Conservation (phyloP, 2,888 invertebrate species). For the Hirtodrosophila histrioides region DNA sequence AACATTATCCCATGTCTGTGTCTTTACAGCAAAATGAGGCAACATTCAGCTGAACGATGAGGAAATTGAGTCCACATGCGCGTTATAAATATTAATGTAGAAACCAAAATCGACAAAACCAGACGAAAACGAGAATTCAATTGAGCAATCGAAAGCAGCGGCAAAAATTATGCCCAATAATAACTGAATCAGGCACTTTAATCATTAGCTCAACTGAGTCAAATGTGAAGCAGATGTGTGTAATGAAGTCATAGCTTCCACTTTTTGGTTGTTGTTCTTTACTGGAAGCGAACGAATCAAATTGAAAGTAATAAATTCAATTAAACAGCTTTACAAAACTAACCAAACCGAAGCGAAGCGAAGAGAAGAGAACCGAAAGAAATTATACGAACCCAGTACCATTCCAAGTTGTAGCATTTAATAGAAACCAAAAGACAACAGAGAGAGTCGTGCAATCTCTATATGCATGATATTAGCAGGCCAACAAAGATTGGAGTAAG, state of each 20-base stretch:
- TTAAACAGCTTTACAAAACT: conserved; percentile 31
- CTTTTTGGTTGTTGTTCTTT: conserved; percentile 45
- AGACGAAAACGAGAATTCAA: conserved; percentile 39
- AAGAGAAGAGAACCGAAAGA: conserved; percentile 29
- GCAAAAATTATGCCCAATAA: conserved; percentile 38
- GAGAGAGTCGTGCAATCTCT: conserved; percentile 40
- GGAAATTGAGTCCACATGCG: conserved; percentile 65
- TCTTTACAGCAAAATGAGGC: conserved; percentile 56
- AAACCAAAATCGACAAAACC: conserved; percentile 37
- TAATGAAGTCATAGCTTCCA: conserved; percentile 47
- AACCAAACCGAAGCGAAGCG: conserved; percentile 27
- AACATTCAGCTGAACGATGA: conserved; percentile 55
- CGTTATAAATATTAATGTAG: conserved; percentile 61
- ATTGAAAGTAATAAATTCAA: conserved; percentile 32
- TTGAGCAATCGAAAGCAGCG: conserved; percentile 37
- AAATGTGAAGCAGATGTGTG: conserved; percentile 70
- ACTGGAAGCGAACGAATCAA: conserved; percentile 50
- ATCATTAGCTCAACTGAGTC: conserved; percentile 37
- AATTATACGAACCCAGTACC: conserved; percentile 51
- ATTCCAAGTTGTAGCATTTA: conserved; percentile 70
- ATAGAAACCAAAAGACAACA: conserved; percentile 18
- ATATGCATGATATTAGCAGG: conserved; percentile 32
- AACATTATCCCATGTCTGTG: conserved; percentile 22
- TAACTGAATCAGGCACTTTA: conserved; percentile 27
- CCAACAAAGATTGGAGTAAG: conserved; percentile 29